A percentile compares a stretch with the other conserved stretches of the same genome.
Conservation (phyloP, 2,113 vertebrate species). For the Trochalopteron elliotii region DNA sequence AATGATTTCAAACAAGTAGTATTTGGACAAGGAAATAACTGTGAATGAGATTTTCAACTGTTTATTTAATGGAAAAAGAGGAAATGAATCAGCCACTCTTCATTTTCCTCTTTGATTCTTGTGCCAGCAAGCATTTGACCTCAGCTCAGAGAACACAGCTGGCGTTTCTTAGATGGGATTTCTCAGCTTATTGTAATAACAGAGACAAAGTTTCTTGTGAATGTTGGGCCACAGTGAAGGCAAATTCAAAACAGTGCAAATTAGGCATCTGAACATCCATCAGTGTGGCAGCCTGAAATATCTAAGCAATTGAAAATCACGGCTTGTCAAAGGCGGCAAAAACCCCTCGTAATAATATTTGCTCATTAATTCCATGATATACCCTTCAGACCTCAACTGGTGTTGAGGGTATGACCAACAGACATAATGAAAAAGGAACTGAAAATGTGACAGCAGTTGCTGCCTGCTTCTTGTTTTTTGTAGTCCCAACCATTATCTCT, state of each 20-base stretch:
- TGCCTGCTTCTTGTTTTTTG: background rate
- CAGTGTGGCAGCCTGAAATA: background rate
- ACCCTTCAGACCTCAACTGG: background rate
- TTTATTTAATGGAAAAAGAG: background rate
- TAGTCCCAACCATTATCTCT: background rate
- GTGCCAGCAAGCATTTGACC: background rate
- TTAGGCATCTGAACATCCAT: background rate
- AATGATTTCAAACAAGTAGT: background rate
- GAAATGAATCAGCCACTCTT: slow-evolving; percentile 19
- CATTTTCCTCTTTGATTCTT: slow-evolving; percentile 21
- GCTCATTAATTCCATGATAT: background rate
- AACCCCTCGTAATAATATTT: background rate
- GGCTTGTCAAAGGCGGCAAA: background rate
- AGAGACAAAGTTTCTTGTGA: background rate
- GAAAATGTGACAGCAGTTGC: background rate
- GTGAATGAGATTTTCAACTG: slow-evolving; percentile 35
- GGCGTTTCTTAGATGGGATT: background rate
- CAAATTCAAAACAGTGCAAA: background rate
- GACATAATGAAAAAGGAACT: background rate
- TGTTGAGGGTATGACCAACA: background rate
- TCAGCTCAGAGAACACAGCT: background rate
- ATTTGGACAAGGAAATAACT: slow-evolving; percentile 23
- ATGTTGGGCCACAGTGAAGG: background rate
- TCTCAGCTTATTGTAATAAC: background rate
- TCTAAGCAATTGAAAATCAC: background rate